These are phyloP conservation scores for Vireo griseus DNA, from an alignment of 2,797 vertebrate species.

Conservation along the genomic window DNA sequence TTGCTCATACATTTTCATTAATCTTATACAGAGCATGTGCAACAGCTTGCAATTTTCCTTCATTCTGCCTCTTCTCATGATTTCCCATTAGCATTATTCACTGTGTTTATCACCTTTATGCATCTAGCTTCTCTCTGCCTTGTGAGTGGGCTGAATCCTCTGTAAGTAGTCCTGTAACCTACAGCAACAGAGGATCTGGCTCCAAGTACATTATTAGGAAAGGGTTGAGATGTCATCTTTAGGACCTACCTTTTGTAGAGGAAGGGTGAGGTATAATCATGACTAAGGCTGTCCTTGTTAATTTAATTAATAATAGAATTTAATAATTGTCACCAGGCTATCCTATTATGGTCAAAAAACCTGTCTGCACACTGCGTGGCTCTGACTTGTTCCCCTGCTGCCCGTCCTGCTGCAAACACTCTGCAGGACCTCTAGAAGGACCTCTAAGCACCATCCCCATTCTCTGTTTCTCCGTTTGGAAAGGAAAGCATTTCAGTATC, in stretches of 20 bases:
- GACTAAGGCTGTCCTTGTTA: background rate
- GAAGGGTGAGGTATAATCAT: background rate
- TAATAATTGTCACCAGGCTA: background rate
- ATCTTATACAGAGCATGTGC: background rate
- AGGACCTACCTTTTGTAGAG: background rate
- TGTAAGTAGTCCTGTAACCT: background rate
- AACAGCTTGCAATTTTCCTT: background rate
- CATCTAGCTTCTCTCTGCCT: background rate
- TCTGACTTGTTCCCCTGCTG: background rate
- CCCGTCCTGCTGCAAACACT: background rate
- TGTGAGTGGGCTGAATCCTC: slow-evolving; percentile 12
- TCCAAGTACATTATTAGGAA: background rate
- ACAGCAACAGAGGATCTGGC: background rate
- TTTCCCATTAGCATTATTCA: background rate
- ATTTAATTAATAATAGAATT: background rate
- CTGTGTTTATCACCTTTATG: background rate
- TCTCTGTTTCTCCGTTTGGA: background rate
- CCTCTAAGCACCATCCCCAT: background rate
- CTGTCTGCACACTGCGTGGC: rapidly evolving
- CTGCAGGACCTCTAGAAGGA: background rate
- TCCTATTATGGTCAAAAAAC: background rate
- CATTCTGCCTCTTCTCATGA: background rate
- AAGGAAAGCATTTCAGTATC: background rate
- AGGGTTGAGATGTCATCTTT: background rate
- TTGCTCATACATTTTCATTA: background rate